These are phyloP conservation scores for Uromys caudimaculatus DNA, from an alignment of 2,797 vertebrate genomes.

Conservation along the genomic window DNA sequence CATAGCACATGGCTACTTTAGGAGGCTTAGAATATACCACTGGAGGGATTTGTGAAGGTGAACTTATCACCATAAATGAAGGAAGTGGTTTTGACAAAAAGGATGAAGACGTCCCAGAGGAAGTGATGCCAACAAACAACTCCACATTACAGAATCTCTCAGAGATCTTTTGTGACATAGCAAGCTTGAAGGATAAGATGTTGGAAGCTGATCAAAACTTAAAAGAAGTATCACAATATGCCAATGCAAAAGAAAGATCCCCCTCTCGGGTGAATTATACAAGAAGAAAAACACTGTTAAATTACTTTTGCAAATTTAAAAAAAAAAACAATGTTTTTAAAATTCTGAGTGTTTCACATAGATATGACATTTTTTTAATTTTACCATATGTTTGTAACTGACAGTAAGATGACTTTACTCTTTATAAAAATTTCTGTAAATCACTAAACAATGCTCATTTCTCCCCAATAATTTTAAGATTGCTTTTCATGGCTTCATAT, in stretches of 20 bases:
- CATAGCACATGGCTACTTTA: not conserved
- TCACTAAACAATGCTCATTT: not conserved
- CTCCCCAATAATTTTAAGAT: constrained; percentile 29
- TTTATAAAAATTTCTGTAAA: constrained; percentile 25
- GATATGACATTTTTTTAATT: constrained; percentile 35
- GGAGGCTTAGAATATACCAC: not conserved
- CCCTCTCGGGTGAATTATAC: constrained; percentile 20
- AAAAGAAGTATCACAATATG: constrained; percentile 51
- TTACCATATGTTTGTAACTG: constrained; percentile 41
- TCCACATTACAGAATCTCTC: constrained; percentile 56
- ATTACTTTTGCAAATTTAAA: not conserved
- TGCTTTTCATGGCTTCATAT: not conserved
- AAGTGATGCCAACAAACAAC: constrained; percentile 46
- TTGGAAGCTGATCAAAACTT: constrained; percentile 62
- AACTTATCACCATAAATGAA: constrained; percentile 54
- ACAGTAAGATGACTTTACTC: constrained; percentile 15
- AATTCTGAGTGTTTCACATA: constrained; percentile 38
- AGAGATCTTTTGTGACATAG: constrained; percentile 57
- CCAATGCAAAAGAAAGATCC: constrained; percentile 30
- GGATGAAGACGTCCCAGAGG: constrained; percentile 54
- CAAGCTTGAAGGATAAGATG: constrained; percentile 65
- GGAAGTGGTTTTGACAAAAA: constrained; percentile 68
- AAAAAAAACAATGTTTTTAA: constrained; percentile 26
- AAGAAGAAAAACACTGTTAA: constrained; percentile 49
- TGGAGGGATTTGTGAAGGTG: constrained; percentile 42